Base-by-base conservation (phyloP, 2,888 invertebrate species). In the Metallyticus violacea region DNA sequence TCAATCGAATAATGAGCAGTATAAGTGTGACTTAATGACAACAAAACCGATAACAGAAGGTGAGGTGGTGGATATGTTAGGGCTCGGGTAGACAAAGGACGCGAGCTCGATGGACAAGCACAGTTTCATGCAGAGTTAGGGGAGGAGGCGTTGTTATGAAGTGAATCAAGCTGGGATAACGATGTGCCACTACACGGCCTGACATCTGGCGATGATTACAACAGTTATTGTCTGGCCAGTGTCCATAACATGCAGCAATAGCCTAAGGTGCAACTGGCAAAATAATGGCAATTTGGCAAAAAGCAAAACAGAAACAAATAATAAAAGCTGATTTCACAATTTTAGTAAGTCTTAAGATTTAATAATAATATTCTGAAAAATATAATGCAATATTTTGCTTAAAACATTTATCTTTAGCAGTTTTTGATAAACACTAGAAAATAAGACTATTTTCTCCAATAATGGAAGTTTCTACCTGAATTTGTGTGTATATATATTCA, bases 161-260 rank as follows among this genome's bases (percentile, higher is more conserved):
- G 83, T 28, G 83, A 83, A 77, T 77, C 83, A 77, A 83, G 83
- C 83, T 83, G 83, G 76, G 83, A 77, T 83, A 77, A 83, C 83
- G 83, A 62, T 62, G 40, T 62, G 40, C 27, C 40, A 83, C 83
- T 76, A 83, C 83, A 83, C 25, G 83, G 26, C 29, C 76, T 83
- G 83, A 83, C 83, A 83, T 83, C 83, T 83, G 83, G 7, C 77
- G 83, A 83, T 77, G 83, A 83, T 83, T 83, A 83, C 83, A 83
- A 83, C 83, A 83, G 83, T 83, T 83, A 83, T 83, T 83, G 83
- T 83, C 77, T 83, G 77, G 77, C 77, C 77, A 83, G 77, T 27
- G 77, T 26, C 40, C 77, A 62, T 22, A 62, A 62, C 40, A 62
- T 62, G 40, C 40, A 62, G 40, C 40, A 62, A 62, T 22, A 62